Conservation (phyloP, 2,888 invertebrate species). For the Alentia gelatinosa region DNA sequence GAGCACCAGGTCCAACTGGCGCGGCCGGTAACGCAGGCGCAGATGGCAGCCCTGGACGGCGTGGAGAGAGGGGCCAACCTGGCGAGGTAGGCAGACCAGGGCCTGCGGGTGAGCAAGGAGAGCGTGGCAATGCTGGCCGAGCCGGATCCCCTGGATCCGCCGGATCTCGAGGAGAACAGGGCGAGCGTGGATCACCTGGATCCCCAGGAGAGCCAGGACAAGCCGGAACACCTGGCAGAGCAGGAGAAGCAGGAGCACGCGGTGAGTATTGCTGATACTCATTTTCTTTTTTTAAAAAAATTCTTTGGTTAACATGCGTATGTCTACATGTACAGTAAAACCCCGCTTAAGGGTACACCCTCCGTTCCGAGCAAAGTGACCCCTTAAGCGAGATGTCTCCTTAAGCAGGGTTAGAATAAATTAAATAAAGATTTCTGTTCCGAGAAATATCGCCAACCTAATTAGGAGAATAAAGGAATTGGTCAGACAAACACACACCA, state of each 20-base stretch:
- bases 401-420: too few species aligned
- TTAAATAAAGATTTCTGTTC: too few species aligned
- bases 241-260: constrained; percentile 28
- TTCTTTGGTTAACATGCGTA: too few species aligned
- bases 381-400: too few species aligned
- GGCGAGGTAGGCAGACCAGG: constrained; percentile 51
- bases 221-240: constrained; percentile 43
- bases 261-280: not conserved
- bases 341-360: too few species aligned
- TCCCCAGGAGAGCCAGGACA: constrained; percentile 63
- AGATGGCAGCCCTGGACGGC: not conserved
- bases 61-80: constrained; percentile 38
- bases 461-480: too few species aligned
- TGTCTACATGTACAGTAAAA: too few species aligned
- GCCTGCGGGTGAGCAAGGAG: constrained; percentile 30
- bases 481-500: too few species aligned
- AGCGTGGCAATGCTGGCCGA: constrained; percentile 51
- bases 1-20: constrained; percentile 45
- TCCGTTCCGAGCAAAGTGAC: too few species aligned
- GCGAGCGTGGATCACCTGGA: constrained; percentile 66
- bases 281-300: too few species aligned
- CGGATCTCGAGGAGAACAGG: constrained; percentile 57
- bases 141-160: constrained; percentile 33
- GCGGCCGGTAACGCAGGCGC: constrained; percentile 20
- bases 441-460: too few species aligned